Evolutionary conservation across 2,113 vertebrate species (phyloP).

Genomic region (Heterotilapia buettikoferi): DNA sequence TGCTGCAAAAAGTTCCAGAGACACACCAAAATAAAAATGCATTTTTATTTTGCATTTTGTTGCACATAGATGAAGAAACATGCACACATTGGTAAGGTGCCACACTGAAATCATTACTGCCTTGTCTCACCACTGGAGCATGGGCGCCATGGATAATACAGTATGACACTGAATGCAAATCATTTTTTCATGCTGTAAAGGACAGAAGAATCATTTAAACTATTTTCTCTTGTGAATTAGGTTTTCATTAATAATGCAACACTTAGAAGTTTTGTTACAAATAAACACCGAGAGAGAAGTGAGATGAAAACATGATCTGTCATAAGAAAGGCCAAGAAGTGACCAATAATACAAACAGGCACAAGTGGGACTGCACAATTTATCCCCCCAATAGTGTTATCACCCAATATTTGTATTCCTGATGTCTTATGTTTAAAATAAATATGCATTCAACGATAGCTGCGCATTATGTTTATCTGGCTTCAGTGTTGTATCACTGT

Average conservation of each 20-base stretch:
- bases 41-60: background rate
- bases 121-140: background rate
- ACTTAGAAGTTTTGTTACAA: background rate
- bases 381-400: background rate
- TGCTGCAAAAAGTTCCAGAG: background rate
- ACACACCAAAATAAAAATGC: background rate
- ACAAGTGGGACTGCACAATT: background rate
- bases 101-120: background rate
- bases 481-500: background rate
- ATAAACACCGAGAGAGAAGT: background rate
- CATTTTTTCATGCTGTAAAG: background rate
- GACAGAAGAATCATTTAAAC: background rate
- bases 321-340: background rate
- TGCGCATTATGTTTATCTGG: background rate
- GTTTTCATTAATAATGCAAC: background rate
- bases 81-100: background rate
- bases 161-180: background rate
- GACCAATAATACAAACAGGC: background rate
- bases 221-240: background rate
- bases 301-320: background rate
- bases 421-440: background rate
- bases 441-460: fast-evolving
- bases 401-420: background rate
- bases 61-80: background rate
- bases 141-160: background rate